A percentile compares a stretch with the other conserved stretches of the same genome.
Conservation (phyloP, 35 echinoderm and acorn worm species). For the Anneissia japonica region DNA sequence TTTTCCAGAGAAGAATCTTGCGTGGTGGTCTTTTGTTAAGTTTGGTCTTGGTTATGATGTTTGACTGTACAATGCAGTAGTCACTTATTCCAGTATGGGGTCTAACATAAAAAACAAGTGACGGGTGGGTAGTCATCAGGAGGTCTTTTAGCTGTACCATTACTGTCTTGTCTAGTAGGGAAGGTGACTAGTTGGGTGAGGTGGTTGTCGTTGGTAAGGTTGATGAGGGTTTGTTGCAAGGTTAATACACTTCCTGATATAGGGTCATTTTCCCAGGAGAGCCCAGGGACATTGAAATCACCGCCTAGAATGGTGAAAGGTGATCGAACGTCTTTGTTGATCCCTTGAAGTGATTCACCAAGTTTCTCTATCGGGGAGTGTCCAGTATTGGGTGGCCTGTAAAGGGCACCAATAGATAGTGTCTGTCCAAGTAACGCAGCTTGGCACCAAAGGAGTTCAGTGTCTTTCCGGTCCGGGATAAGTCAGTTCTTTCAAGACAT, state of each 20-base stretch:
- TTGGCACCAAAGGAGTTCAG: constrained; percentile 11
- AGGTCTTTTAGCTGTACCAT: constrained; percentile 21
- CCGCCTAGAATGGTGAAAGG: constrained; percentile 17
- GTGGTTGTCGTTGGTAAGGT: not conserved
- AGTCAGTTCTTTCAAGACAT: constrained; percentile 6
- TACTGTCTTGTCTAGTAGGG: not conserved
- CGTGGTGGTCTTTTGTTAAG: not conserved
- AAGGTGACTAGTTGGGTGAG: not conserved
- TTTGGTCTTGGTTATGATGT: not conserved
- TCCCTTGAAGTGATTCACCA: no score
- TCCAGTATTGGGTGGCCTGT: not conserved
- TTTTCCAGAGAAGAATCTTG: not conserved
- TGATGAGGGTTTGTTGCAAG: constrained; percentile 4
- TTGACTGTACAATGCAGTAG: not conserved
- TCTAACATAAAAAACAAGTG: not conserved
- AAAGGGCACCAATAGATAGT: not conserved
- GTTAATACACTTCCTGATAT: not conserved
- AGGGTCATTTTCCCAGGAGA: not conserved
- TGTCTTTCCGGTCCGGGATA: not conserved
- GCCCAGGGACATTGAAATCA: constrained; percentile 34
- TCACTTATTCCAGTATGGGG: constrained; percentile 7
- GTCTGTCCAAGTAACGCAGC: not conserved
- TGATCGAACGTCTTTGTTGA: no score
- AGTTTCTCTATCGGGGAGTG: not conserved
- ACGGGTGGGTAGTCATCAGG: constrained; percentile 9